Conservation (phyloP, 2,888 invertebrate species). For the Rhagonycha lutea region DNA sequence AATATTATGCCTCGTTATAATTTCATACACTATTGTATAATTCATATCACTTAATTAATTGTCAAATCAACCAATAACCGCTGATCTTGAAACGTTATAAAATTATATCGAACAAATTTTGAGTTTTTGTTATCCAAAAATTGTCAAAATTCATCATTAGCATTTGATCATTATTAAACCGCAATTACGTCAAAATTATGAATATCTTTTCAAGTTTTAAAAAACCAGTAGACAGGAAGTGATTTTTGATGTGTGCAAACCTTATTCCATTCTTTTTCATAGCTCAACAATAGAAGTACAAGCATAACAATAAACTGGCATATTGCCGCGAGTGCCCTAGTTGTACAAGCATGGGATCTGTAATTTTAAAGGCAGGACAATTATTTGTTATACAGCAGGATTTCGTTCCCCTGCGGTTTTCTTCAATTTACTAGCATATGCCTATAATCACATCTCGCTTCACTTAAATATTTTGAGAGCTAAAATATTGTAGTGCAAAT, state of each 20-base stretch:
- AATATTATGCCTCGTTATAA: conserved; percentile 21
- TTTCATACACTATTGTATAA: conserved; percentile 10
- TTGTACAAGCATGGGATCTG: conserved; percentile 19
- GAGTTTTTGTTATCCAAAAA: neutral
- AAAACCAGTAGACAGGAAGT: conserved; percentile 10
- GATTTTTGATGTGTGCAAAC: conserved; percentile 8
- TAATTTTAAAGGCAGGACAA: conserved; percentile 36
- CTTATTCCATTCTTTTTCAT: conserved; percentile 16
- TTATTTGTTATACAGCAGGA: conserved; percentile 37
- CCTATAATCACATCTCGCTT: conserved; percentile 37
- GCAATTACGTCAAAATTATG: neutral
- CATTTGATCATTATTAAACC: neutral
- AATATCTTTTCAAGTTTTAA: neutral
- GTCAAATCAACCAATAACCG: conserved; percentile 3
- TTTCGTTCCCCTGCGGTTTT: conserved; percentile 40
- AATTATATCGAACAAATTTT: neutral
- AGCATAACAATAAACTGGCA: conserved; percentile 31
- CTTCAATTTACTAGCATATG: conserved; percentile 40
- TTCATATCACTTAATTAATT: conserved; percentile 10
- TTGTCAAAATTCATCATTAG: neutral
- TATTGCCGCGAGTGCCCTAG: conserved; percentile 34
- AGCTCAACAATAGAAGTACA: conserved; percentile 15
- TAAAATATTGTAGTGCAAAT: neutral
- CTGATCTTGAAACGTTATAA: neutral
- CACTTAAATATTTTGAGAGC: conserved; percentile 24